Evolutionary conservation across 2,113 vertebrate species (phyloP), one percentile per base, ranked within the genome.

Genomic region (Cygnus atratus): DNA sequence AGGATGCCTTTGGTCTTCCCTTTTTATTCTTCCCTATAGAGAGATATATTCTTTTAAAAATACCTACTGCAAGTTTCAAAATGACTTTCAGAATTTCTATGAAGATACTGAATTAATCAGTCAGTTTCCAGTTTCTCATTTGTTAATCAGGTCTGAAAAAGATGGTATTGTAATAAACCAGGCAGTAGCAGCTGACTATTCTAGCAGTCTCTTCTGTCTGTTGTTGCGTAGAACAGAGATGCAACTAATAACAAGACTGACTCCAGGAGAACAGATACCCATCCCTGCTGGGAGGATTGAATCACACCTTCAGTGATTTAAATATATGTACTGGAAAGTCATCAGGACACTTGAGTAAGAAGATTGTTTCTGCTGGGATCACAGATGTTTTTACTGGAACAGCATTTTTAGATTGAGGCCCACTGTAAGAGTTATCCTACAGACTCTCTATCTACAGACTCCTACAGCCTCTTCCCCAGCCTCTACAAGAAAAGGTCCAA

Each of bases 71-170:
- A 55, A 66, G 20, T 91, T 93, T 95, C 87, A 98, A 97, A 98
- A 98, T 95, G 85, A 85, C 97, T 97, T 97, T 94, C 97, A 97
- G 98, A 95, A 89, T 91, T 95, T 85, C 79, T 97, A 90, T 86
- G 94, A 98, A 98, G 94, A 96, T 97, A 97, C 12, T 94, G 97
- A 97, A 97, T 98, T 98, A 98, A 98, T 98, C 96, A 98, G 97
- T 97, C 97, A 98, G 95, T 98, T 98, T 98, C 97, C 97, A 98
- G 98, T 98, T 98, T 98, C 97, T 97, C 96, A 71, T 94, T 97
- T 98, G 97, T 98, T 99, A 98, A 98, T 98, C 97, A 98, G 97
- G 92, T 97, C 97, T 98, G 84, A 96, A 88, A 94, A 95, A 78
- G 96, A 89, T 39, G 71, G 57, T 86, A 96, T 97, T 98, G 90